Conservation (phyloP, 2,797 vertebrate genomes). For the Phataginus tricuspis region DNA sequence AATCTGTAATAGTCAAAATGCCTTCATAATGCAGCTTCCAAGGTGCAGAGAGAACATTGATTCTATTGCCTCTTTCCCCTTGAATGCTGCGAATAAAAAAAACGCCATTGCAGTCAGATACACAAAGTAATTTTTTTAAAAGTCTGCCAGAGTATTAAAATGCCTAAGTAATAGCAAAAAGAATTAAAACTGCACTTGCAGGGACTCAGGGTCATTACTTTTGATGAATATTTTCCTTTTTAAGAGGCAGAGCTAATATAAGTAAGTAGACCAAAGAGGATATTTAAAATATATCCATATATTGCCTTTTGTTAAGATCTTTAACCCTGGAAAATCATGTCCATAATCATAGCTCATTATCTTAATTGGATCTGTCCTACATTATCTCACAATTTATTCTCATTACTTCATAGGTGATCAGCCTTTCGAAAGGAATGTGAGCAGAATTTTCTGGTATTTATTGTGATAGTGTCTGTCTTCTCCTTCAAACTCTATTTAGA, state of each 20-base stretch:
- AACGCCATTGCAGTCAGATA: conserved; percentile 7
- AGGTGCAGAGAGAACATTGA: neutral
- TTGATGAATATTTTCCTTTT: conserved; percentile 73
- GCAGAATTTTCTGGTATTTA: conserved; percentile 84
- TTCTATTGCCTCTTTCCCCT: conserved; percentile 37
- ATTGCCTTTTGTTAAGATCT: conserved; percentile 77
- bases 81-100: neutral
- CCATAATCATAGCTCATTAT: conserved; percentile 85
- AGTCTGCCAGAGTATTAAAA: conserved; percentile 23
- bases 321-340: conserved; percentile 74
- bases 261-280: conserved; percentile 63
- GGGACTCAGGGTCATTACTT: conserved; percentile 59
- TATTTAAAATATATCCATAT: conserved; percentile 71
- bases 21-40: conserved; percentile 71
- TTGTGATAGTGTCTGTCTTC: conserved; percentile 83
- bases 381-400: conserved; percentile 88
- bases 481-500: conserved; percentile 82
- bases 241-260: conserved; percentile 65
- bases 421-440: conserved; percentile 83
- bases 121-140: neutral
- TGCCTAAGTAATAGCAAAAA: conserved; percentile 38
- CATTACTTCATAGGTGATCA: conserved; percentile 89
- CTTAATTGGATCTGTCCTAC: conserved; percentile 90
- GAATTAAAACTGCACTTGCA: conserved; percentile 36
- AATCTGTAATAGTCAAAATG: conserved; percentile 77